A percentile compares a stretch with the other conserved stretches of the same genome.
Conservation (phyloP, 1,140 invertebrate genomes). For the Glossosoma conforme region DNA sequence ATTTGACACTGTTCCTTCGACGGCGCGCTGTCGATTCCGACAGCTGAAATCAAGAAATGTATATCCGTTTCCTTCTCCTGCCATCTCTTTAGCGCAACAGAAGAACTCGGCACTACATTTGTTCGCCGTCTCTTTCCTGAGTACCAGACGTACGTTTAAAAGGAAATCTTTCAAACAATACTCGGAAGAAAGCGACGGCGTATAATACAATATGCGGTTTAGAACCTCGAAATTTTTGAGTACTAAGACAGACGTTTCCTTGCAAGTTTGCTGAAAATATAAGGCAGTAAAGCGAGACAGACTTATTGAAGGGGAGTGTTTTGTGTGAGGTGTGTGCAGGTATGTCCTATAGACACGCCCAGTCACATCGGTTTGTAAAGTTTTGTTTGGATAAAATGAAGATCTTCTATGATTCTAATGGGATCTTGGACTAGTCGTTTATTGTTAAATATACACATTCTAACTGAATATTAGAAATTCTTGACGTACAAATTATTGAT, state of each 20-base stretch:
- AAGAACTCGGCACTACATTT: slow-evolving; percentile 15
- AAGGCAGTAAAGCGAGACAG: slow-evolving; percentile 14
- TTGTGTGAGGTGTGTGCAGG: slow-evolving; percentile 13
- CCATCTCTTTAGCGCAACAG: slow-evolving; percentile 9
- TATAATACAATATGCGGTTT: slow-evolving; percentile 5
- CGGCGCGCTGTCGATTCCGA: slow-evolving; percentile 11
- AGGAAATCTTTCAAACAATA: slow-evolving; percentile 16
- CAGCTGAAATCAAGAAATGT: slow-evolving; percentile 18
- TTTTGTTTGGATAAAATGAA: neutral
- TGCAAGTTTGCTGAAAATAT: neutral
- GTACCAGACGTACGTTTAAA: slow-evolving; percentile 6
- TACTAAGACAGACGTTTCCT: slow-evolving; percentile 15
- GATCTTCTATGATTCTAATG: neutral
- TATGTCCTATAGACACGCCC: slow-evolving; percentile 18
- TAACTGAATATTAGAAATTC: too few relatives aligned
- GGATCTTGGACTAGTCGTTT: too few relatives aligned
- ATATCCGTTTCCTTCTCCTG: slow-evolving; percentile 15
- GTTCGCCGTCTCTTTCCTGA: slow-evolving; percentile 14
- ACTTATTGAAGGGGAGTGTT: slow-evolving; percentile 9
- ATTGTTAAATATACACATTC: too few relatives aligned
- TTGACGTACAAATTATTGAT: too few relatives aligned
- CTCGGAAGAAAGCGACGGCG: slow-evolving; percentile 9
- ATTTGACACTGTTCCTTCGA: slow-evolving; percentile 16
- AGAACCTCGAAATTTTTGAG: neutral
- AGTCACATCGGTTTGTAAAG: slow-evolving; percentile 2